phyloP scores from a whole-genome alignment of 2,113 vertebrate species.

The Cranoglanis bouderius region DNA sequence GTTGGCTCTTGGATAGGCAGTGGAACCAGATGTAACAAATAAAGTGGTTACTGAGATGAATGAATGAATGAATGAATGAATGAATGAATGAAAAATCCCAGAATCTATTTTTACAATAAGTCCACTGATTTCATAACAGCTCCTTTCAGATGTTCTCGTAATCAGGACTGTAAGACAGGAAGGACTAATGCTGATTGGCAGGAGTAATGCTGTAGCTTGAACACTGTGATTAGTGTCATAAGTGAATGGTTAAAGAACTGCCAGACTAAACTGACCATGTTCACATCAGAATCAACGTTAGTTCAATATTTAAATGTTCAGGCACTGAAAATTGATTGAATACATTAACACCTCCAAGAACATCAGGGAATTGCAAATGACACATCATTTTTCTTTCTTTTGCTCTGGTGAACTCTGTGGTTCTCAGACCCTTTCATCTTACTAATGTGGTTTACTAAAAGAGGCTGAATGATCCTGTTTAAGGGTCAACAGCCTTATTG shows the following conservation, averaged over 20 bases:
- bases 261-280: background rate
- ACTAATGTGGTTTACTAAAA: conserved; percentile 7
- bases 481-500: background rate
- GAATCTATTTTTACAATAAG: background rate
- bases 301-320: conserved; percentile 22
- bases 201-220: background rate
- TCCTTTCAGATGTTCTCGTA: conserved; percentile 16
- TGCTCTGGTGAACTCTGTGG: conserved; percentile 6
- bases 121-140: background rate
- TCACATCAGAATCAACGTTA: background rate
- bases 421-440: background rate
- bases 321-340: background rate
- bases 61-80: background rate
- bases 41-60: background rate
- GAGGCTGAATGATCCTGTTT: conserved; percentile 8
- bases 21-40: background rate
- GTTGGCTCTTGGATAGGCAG: background rate
- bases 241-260: background rate
- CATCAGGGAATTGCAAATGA: conserved; percentile 35
- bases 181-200: conserved; percentile 4
- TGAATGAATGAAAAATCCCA: background rate
- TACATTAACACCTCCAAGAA: conserved; percentile 44
- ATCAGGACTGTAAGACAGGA: background rate
- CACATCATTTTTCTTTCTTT: conserved; percentile 1
- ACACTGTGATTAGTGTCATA: background rate